Evolutionary conservation across 2,888 invertebrate species (phyloP).

Genomic region (Herminia tarsipennalis): DNA sequence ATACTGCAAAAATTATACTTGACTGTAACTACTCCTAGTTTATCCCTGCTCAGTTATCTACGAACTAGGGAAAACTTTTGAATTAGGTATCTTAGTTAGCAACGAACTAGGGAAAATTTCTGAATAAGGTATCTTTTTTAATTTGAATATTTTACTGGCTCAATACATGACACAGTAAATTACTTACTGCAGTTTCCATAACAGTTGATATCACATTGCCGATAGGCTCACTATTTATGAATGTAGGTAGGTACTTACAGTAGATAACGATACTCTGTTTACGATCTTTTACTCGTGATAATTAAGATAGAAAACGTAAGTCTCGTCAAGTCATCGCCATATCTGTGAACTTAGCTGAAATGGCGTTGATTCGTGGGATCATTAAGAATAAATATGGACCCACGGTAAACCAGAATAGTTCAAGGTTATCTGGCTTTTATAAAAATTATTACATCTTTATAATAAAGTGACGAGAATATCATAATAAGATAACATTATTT

Average conservation of each 20-base stretch:
- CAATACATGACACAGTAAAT: no score
- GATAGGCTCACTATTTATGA: slow-evolving; percentile 59
- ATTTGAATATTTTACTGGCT: no score
- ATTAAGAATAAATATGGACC: slow-evolving; percentile 48
- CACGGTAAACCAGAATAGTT: slow-evolving; percentile 53
- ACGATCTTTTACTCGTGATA: slow-evolving; percentile 55
- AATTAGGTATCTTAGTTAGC: no score
- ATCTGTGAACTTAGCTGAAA: slow-evolving; percentile 29
- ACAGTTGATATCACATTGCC: slow-evolving; percentile 47
- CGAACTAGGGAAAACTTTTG: no score
- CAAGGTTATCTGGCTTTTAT: slow-evolving; percentile 40
- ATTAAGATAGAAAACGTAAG: slow-evolving; percentile 26
- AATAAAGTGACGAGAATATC: background rate
- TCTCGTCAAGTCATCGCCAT: slow-evolving; percentile 25
- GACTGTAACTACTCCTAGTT: background rate
- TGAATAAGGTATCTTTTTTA: no score
- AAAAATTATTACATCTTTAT: slow-evolving; percentile 9
- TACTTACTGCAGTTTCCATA: slow-evolving; percentile 22
- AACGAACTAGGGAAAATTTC: no score
- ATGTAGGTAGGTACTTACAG: slow-evolving; percentile 46
- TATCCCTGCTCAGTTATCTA: no score
- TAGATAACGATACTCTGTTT: slow-evolving; percentile 66
- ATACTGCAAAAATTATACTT: background rate
- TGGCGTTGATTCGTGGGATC: slow-evolving; percentile 46
- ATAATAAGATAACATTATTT: slow-evolving; percentile 1